Base-by-base conservation (phyloP, 2,888 invertebrate species). In the Habrosyne pyritoides region DNA sequence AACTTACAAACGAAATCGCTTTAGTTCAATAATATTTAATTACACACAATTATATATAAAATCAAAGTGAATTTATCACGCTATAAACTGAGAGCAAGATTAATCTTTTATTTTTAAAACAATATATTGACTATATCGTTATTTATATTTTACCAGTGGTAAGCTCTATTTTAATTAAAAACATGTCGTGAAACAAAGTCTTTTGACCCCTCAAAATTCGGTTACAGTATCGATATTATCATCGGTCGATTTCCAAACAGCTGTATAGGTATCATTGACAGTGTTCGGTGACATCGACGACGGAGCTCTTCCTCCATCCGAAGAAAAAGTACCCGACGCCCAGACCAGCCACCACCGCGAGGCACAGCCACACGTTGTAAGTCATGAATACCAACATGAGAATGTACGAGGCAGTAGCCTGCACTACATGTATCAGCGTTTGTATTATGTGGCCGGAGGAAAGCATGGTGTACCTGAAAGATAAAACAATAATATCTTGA, bases 381-480 rank as follows among this genome's bases (percentile, higher is more conserved):
- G 98, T 99, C 99, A 99, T 99, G 91, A 99, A 98, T 72, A 98
- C 96, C 89, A 99, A 89, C 99, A 99, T 99, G 30, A 99, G 95
- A 74, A 98, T 94, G 91, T 99, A 98, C 56, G 98, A 98, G 55
- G 98, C 90, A 10, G 97, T 95, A 67, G 99, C 96, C 87, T 98
- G 98, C 4, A 98, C 75, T 69, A 98, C 94, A 88, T 99, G 98
- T 10, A 99, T 94, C 50, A 95, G 79, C 12, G 98, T 98, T 87
- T 99, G 98, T 66, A 96, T 93, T 54, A 95, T 88, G 89, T 99
- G 98, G 79, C 96, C 95, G 69, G 93, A 81, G 51, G 97, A 98
- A 62, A 96, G 84, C 96, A 98, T 97, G 51, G 95, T 94, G 62
- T 96, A 96, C 84, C 97, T 98, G 94, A 18, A 93, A 93, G 57